Percentiles rank a stretch among this genome's conserved stretches.
Conservation (phyloP, 2,797 vertebrate genomes). For the Telmatherina bonti region DNA sequence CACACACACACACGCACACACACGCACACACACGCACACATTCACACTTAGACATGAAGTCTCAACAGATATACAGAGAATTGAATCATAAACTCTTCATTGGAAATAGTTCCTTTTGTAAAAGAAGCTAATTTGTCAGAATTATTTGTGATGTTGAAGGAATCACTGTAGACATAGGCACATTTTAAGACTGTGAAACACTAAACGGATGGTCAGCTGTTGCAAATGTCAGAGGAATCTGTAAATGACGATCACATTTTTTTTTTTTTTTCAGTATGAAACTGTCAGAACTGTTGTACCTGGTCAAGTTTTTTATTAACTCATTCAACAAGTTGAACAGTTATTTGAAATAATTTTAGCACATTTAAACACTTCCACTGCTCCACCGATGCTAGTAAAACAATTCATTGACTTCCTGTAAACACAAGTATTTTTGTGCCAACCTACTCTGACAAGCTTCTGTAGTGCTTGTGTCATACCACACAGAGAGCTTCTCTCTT, state of each 20-base stretch:
- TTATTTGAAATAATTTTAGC: neutral
- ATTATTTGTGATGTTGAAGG: neutral
- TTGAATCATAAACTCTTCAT: neutral
- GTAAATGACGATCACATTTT: too few relatives aligned
- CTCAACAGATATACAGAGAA: neutral
- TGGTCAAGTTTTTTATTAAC: neutral
- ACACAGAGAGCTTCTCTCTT: too few relatives aligned
- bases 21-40: too few relatives aligned
- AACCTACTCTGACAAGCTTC: too few relatives aligned
- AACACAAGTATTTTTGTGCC: too few relatives aligned
- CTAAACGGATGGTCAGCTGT: neutral
- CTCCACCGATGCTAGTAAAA: too few relatives aligned
- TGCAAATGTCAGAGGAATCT: too few relatives aligned
- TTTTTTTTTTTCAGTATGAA: too few relatives aligned
- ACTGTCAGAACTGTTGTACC: too few relatives aligned
- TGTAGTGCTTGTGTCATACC: too few relatives aligned
- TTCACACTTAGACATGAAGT: conserved; percentile 25
- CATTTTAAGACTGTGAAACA: neutral
- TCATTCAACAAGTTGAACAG: neutral
- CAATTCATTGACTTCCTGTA: too few relatives aligned
- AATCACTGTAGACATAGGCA: neutral
- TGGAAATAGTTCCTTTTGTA: neutral
- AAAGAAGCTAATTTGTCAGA: neutral
- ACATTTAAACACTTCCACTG: neutral
- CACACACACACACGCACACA: conserved; percentile 30